Base-by-base conservation (phyloP, 1,140 invertebrate genomes). In the Ladona fulva region DNA sequence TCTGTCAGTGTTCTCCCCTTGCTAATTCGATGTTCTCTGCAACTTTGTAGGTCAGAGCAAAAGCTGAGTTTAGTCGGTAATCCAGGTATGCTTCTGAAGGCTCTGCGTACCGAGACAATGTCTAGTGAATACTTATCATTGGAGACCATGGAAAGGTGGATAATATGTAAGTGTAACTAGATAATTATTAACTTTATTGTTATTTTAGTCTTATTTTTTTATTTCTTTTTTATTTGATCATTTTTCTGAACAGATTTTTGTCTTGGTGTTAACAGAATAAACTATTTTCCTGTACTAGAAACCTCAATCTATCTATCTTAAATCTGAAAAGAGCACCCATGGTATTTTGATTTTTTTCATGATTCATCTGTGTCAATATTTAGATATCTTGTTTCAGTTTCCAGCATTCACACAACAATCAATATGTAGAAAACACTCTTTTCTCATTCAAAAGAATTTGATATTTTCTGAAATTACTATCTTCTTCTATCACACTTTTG, bases 121-220 rank as follows among this genome's bases (percentile, higher is more conserved):
- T 97, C 96, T 19, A 99, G 97, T 86, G 97, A 99, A 87, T 99
- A 96, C 86, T 84, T 99, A 29, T 98, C 97, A 16, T 86, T 99
- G 59, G 97, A 99, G 83, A 90, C 91, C 75, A 93, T 99, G 87
- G 97, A 99, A 83, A 91, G 94, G 83, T 99, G 97, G 97, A 94
- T 99, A 25, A 95, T 99, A 81, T 94, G 90, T 91, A 86, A 87
- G 87, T 86, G n/a, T n/a, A n/a, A n/a, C n/a, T n/a, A n/a, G n/a
- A n/a, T 37, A 79, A 76, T 59, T n/a, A 79, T 11, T 24, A 52
- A 6, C 59, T 44, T 25, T 42, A 22, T 80, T 77, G 5, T 42
- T 44, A 29, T 76, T 78, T 29, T 66, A 6, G 12, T 3, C 14
- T 1, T 6, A 66, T 6, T 12, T 12, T 66, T 12, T 5, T 66